phyloP scores from a whole-genome alignment of 2,797 vertebrate species.

The Tarsius wallacei region DNA sequence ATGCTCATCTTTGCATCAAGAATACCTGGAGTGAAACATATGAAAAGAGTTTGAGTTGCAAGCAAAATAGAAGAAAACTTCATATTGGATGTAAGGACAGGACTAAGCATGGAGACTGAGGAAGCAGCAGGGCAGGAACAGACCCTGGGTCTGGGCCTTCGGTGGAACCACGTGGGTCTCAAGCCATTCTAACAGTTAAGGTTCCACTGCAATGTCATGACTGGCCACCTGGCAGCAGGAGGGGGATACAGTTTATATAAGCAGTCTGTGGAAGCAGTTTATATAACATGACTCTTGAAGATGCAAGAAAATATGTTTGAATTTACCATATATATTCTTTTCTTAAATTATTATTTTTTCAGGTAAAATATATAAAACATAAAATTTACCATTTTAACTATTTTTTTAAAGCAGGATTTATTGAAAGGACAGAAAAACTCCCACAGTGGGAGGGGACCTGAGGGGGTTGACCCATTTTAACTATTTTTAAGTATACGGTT shows the following conservation, averaged over 20 bases:
- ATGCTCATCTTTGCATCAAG: not conserved
- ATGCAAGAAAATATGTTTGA: not conserved
- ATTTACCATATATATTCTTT: not conserved
- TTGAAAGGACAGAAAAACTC: too few relatives aligned
- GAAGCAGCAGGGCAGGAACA: accelerated
- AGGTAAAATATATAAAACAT: not conserved
- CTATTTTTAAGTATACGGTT: too few relatives aligned
- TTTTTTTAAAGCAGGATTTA: not conserved
- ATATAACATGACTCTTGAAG: not conserved
- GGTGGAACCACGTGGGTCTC: not conserved
- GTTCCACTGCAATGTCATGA: not conserved
- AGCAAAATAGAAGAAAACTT: constrained; percentile 4
- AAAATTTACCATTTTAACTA: not conserved
- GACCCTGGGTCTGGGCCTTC: not conserved
- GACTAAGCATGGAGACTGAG: not conserved
- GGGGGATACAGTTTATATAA: not conserved
- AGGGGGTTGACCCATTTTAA: too few relatives aligned
- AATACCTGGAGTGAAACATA: not conserved
- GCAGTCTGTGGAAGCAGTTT: not conserved
- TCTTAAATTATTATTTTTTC: not conserved
- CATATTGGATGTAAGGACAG: not conserved
- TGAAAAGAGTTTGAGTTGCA: not conserved
- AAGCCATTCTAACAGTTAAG: not conserved
- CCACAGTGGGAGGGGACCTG: too few relatives aligned
- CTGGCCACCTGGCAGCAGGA: not conserved